Base-by-base conservation (phyloP, 2,113 vertebrate species). In the Vulpes ferrilata region DNA sequence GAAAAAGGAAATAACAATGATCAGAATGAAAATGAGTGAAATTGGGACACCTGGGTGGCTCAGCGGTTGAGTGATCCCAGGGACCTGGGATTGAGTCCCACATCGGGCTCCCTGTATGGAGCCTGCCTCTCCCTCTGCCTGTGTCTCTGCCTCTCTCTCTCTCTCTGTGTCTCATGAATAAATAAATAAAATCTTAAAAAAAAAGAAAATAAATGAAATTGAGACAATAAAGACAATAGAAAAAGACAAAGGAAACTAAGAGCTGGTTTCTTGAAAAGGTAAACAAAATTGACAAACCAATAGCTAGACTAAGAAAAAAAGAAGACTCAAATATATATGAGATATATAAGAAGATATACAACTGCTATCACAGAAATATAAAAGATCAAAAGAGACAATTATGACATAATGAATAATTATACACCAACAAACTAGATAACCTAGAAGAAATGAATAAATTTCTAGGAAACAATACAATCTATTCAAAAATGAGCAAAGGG, bases 381-480 rank as follows among this genome's bases (percentile, higher is more conserved):
- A 79, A 65, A 43, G 48, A 23, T 53, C 51, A 67, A 78, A 74
- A 90, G 48, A 80, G 22, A 80, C 16, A 55, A 74, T 35, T 32
- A 86, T 55, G 20, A 86, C 55, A 13, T 48, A 76, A 76, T 48
- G 6, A 48, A 48, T 12, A 90, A 55, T 38, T 80, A 64, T 17
- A 57, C 8, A 43, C 51, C 16, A 57, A 27, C 60, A 51, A 79
- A 87, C 35, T 59, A 20, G 27, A 83, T 69, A 48, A 79, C 32
- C 74, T 48, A 79, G 67, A 87, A 93, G 35, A 93, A 87, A 87
- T 2, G 15, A 64, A 67, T 65, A 93, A 12, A 86, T 93, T n/a
- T 22, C 64, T 67, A 79, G 60, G 86, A 86, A 65, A 65, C 9
- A 79, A 79, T n/a, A 59, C 27, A 87, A 35, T 20, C 62, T 80